These are phyloP conservation scores for Pogonus chalceus DNA, from an alignment of 1,140 invertebrate species.

Conservation along the genomic window DNA sequence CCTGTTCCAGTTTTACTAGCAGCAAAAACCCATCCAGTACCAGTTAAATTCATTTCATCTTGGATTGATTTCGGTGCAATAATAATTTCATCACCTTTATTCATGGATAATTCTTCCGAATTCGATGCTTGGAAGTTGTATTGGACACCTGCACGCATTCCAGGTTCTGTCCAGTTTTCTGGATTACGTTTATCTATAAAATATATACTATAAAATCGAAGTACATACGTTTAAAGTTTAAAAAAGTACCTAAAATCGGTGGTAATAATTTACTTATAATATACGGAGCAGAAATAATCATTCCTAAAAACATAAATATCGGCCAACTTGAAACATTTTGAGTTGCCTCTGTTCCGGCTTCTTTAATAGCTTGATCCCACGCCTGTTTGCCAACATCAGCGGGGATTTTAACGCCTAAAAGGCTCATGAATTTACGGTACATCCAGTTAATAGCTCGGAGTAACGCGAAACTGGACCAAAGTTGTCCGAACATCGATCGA, in stretches of 20 bases:
- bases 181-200: conserved; percentile 47
- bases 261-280: conserved; percentile 76
- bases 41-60: conserved; percentile 48
- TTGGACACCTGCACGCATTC: conserved; percentile 59
- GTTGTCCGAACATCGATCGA: conserved; percentile 67
- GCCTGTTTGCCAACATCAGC: conserved; percentile 31
- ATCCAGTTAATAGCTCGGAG: conserved; percentile 70
- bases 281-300: conserved; percentile 83
- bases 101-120: conserved; percentile 67
- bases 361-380: conserved; percentile 47
- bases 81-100: conserved; percentile 62
- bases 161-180: conserved; percentile 56
- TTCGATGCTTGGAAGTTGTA: conserved; percentile 66
- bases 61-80: conserved; percentile 78
- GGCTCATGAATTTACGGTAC: conserved; percentile 58
- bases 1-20: conserved; percentile 59
- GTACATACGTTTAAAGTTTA: conserved; percentile 17
- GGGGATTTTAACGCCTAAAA: conserved; percentile 47
- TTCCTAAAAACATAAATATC: conserved; percentile 69
- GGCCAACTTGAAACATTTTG: conserved; percentile 50
- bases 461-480: conserved; percentile 76
- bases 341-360: conserved; percentile 33
- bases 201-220: conserved; percentile 32
- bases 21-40: conserved; percentile 66
- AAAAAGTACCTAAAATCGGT: conserved; percentile 28